Evolutionary conservation across 2,888 invertebrate genomes (phyloP).

Genomic region (Ceramica pisi): DNA sequence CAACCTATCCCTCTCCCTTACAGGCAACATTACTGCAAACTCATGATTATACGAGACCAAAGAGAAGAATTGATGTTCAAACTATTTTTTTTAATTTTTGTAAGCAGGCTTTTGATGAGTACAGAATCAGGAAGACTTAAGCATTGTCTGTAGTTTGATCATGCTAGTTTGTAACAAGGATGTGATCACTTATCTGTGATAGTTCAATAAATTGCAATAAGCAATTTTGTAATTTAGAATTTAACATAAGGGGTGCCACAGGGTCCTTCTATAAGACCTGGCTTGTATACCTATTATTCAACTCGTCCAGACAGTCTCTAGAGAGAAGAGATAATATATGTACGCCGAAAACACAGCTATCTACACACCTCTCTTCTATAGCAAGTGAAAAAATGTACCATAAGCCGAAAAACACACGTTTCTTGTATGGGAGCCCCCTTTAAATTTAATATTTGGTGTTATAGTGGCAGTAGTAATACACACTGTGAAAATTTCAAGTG

Average conservation of each 20-base stretch:
- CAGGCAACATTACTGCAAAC: neutral
- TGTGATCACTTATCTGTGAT: neutral
- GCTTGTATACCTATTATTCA: neutral
- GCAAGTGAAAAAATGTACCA: too few relatives aligned
- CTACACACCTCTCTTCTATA: too few relatives aligned
- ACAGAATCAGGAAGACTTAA: neutral
- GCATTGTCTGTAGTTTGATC: neutral
- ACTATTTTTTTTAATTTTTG: neutral
- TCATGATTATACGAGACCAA: neutral
- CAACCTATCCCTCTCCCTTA: neutral
- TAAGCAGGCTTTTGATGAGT: neutral
- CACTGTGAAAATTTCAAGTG: too few relatives aligned
- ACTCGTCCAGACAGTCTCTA: neutral
- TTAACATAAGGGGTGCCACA: neutral
- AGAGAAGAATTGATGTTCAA: neutral
- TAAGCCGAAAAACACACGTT: too few relatives aligned
- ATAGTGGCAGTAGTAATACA: too few relatives aligned
- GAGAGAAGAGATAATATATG: too few relatives aligned
- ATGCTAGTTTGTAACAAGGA: neutral
- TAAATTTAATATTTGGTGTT: too few relatives aligned
- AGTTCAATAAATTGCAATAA: neutral
- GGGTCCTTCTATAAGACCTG: slow-evolving; percentile 2
- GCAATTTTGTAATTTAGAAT: neutral
- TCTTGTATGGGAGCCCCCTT: too few relatives aligned
- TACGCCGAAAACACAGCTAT: too few relatives aligned